phyloP scores from a whole-genome alignment of 2,113 vertebrate genomes.

The Rhinogobius similis region DNA sequence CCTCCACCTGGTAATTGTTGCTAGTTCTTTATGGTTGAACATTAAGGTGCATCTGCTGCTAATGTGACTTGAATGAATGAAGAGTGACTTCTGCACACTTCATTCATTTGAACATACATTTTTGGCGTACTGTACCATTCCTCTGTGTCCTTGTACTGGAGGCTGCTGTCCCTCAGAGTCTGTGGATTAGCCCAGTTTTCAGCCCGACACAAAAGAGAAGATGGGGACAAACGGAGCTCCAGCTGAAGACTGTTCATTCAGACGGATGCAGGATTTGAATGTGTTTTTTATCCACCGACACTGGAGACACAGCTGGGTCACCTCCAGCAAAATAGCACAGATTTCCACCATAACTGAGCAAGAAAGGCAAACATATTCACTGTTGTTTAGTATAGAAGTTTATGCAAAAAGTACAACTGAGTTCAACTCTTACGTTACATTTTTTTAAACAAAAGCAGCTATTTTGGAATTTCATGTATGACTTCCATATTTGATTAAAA shows the following conservation, averaged over 20 bases:
- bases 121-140: neutral
- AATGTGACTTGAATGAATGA: too few relatives aligned
- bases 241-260: slow-evolving; percentile 6
- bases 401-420: too few relatives aligned
- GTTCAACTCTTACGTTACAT: too few relatives aligned
- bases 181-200: slow-evolving; percentile 50
- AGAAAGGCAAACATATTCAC: neutral
- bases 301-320: slow-evolving; percentile 15
- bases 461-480: too few relatives aligned
- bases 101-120: neutral
- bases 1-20: too few relatives aligned
- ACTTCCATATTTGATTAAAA: too few relatives aligned
- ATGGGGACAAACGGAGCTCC: neutral
- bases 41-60: too few relatives aligned
- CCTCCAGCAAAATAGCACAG: slow-evolving; percentile 13
- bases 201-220: slow-evolving; percentile 30
- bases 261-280: slow-evolving; percentile 26
- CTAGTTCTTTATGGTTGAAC: too few relatives aligned
- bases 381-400: neutral
- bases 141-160: slow-evolving; percentile 17
- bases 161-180: slow-evolving; percentile 29
- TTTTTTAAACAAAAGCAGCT: too few relatives aligned
- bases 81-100: neutral
- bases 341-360: slow-evolving; percentile 6
- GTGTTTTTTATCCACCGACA: slow-evolving; percentile 14